These are phyloP conservation scores for Hydropotes inermis DNA, from an alignment of 2,113 vertebrate species.

Conservation along the genomic window DNA sequence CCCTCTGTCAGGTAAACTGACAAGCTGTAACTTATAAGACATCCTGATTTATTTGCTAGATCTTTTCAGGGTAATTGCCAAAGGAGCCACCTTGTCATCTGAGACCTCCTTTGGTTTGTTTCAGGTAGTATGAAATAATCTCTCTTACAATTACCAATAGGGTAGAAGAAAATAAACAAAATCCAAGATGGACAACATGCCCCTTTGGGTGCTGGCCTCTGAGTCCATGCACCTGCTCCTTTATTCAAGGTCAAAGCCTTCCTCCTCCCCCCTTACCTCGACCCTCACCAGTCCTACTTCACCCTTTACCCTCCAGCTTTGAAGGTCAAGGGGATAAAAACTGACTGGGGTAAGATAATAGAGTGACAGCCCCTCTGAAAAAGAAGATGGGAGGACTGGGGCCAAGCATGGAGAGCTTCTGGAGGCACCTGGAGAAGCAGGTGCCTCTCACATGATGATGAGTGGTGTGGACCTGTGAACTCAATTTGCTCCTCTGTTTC, in stretches of 20 bases:
- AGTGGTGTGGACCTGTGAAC: conserved; percentile 78
- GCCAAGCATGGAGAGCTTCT: conserved; percentile 47
- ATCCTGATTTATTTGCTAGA: neutral
- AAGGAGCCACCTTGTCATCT: neutral
- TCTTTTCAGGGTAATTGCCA: neutral
- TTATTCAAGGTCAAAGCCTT: conserved; percentile 19
- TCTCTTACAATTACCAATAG: neutral
- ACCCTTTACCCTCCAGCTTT: conserved; percentile 56
- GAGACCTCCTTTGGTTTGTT: neutral
- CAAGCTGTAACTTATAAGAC: neutral
- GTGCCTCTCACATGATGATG: conserved; percentile 74
- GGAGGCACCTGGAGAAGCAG: conserved; percentile 55
- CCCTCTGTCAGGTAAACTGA: neutral
- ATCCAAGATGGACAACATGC: neutral
- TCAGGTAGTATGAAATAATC: neutral
- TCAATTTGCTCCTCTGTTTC: conserved; percentile 81
- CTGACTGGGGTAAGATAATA: conserved; percentile 79
- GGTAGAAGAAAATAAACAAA: neutral
- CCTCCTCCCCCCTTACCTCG: neutral
- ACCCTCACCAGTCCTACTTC: neutral
- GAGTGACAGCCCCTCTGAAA: conserved; percentile 82
- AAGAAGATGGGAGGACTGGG: conserved; percentile 59
- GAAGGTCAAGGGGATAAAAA: conserved; percentile 84
- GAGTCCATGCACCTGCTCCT: neutral
- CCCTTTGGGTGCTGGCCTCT: neutral